Conservation (phyloP, 2,797 vertebrate genomes). For the Mus caroli region DNA sequence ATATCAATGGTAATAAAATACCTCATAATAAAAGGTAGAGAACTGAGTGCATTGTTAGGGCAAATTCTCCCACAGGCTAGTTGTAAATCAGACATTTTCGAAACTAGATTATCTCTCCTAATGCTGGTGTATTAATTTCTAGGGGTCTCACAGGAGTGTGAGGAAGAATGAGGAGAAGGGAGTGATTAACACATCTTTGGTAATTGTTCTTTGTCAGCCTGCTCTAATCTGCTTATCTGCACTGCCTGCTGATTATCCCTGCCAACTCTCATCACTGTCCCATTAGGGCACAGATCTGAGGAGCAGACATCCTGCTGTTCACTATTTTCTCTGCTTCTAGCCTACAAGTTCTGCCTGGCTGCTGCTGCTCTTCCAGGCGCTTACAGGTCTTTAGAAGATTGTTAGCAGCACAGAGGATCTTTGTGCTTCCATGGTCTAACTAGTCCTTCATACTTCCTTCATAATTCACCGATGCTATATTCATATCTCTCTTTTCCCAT, state of each 20-base stretch:
- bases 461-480: not conserved
- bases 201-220: constrained; percentile 65
- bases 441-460: not conserved
- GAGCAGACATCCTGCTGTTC: not conserved
- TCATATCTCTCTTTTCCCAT: not conserved
- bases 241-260: constrained; percentile 60
- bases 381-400: not conserved
- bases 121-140: constrained; percentile 49
- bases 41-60: constrained; percentile 18
- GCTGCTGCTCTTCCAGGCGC: not conserved
- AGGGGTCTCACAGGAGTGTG: not conserved
- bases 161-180: constrained; percentile 35
- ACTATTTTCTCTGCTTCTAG: constrained; percentile 2
- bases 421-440: not conserved
- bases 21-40: constrained; percentile 40
- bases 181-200: constrained; percentile 73
- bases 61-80: constrained; percentile 64
- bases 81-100: constrained; percentile 55
- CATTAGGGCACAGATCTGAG: constrained; percentile 33
- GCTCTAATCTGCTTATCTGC: constrained; percentile 65
- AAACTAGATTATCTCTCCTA: constrained; percentile 59
- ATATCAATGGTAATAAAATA: constrained; percentile 28
- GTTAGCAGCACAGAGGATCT: not conserved
- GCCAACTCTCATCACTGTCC: constrained; percentile 50
- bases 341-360: not conserved